phyloP scores from a whole-genome alignment of 2,888 invertebrate genomes.

The Anarsia innoxiella region DNA sequence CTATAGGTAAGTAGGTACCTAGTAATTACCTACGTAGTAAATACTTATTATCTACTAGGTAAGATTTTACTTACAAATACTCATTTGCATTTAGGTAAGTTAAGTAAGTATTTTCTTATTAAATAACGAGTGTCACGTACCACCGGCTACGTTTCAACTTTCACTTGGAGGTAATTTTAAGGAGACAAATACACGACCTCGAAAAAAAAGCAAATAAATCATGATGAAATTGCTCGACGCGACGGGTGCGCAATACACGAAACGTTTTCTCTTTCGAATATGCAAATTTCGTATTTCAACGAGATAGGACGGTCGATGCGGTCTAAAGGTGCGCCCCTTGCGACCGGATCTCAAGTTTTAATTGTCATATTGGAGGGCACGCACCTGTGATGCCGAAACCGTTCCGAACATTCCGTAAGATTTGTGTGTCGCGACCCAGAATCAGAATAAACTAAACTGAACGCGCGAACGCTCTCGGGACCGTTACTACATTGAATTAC shows the following conservation, averaged over 20 bases:
- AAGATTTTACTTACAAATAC: too few species aligned
- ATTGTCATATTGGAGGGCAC: too few species aligned
- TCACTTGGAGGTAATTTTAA: constrained; percentile 49
- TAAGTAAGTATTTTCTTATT: constrained; percentile 13
- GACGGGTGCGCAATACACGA: constrained; percentile 30
- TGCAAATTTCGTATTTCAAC: constrained; percentile 28
- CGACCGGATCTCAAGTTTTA: too few species aligned
- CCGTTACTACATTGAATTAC: constrained; percentile 70
- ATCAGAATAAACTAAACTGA: constrained; percentile 40
- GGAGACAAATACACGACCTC: constrained; percentile 48
- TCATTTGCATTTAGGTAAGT: too few species aligned
- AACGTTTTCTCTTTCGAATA: constrained; percentile 54
- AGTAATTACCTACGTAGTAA: too few species aligned
- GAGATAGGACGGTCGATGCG: neutral
- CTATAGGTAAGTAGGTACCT: too few species aligned
- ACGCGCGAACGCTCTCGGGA: constrained; percentile 52
- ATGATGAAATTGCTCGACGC: constrained; percentile 34
- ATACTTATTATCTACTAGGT: too few species aligned
- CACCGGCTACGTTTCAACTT: constrained; percentile 45
- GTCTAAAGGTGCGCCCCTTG: neutral
- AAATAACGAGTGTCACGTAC: constrained; percentile 38
- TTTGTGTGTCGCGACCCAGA: constrained; percentile 55
- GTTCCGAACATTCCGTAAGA: constrained; percentile 25
- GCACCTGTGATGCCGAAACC: constrained; percentile 19
- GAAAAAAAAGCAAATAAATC: constrained; percentile 60